Conservation (phyloP, 2,797 vertebrate species). For the Pteronotus mesoamericanus region DNA sequence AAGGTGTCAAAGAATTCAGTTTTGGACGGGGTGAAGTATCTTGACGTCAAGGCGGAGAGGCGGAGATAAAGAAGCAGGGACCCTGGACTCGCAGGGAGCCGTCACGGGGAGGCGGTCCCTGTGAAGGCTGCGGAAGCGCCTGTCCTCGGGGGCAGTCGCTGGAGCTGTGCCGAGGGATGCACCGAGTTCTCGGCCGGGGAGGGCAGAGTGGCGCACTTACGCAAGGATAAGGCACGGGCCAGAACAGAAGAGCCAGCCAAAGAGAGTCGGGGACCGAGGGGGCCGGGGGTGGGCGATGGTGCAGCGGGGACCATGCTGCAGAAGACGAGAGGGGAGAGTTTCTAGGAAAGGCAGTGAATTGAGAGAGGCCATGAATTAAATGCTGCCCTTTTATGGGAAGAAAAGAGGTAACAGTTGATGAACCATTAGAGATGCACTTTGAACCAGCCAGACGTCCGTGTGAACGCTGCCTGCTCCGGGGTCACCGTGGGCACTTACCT, state of each 20-base stretch:
- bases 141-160: neutral
- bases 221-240: fast-evolving
- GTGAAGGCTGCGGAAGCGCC: neutral
- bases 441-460: neutral
- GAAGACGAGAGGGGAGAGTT: neutral
- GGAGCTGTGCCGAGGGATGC: neutral
- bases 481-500: neutral
- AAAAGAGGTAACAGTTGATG: neutral
- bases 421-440: neutral
- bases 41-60: neutral
- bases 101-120: neutral
- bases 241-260: neutral
- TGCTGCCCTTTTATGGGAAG: neutral
- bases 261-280: neutral
- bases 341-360: neutral
- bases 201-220: neutral
- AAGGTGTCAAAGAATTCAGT: neutral
- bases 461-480: neutral
- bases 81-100: neutral
- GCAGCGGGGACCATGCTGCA: neutral
- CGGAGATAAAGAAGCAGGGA: neutral
- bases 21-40: neutral
- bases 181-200: neutral
- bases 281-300: neutral
- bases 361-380: neutral